Percentiles rank a stretch among this genome's conserved stretches.
Evolutionary conservation across 1,140 invertebrate species (phyloP).

Genomic region (Acromyrmex charruanus): DNA sequence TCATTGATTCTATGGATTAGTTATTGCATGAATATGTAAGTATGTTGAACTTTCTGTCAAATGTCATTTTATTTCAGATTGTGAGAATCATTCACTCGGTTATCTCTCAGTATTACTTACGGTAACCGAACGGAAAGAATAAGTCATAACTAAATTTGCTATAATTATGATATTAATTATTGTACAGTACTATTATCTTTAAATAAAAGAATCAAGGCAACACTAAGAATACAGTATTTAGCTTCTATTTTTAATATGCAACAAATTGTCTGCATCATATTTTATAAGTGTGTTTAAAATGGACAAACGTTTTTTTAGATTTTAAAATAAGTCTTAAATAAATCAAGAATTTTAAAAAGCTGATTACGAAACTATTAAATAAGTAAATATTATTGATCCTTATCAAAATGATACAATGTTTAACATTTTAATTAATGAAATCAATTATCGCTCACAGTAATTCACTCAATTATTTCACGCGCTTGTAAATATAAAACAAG

Average conservation of each 20-base stretch:
- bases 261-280: not conserved
- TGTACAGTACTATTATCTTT: not conserved
- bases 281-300: not conserved
- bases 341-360: too few relatives aligned
- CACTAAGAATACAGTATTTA: not conserved
- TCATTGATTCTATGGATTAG: too few relatives aligned
- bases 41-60: too few relatives aligned
- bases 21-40: too few relatives aligned
- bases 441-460: too few relatives aligned
- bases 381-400: too few relatives aligned
- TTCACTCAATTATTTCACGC: too few relatives aligned
- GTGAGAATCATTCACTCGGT: constrained; percentile 65
- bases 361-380: too few relatives aligned
- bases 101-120: constrained; percentile 70
- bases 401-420: too few relatives aligned
- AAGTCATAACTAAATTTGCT: not conserved
- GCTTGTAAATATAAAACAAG: too few relatives aligned
- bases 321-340: not conserved
- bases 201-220: not conserved
- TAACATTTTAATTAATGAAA: too few relatives aligned
- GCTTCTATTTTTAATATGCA: not conserved
- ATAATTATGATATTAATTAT: not conserved
- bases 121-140: constrained; percentile 25
- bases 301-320: not conserved
- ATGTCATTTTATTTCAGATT: constrained; percentile 54